Percentiles rank a stretch among this genome's conserved stretches.
phyloP scores from a whole-genome alignment of 2,888 invertebrate genomes.

The Hirtodrosophila confusa region DNA sequence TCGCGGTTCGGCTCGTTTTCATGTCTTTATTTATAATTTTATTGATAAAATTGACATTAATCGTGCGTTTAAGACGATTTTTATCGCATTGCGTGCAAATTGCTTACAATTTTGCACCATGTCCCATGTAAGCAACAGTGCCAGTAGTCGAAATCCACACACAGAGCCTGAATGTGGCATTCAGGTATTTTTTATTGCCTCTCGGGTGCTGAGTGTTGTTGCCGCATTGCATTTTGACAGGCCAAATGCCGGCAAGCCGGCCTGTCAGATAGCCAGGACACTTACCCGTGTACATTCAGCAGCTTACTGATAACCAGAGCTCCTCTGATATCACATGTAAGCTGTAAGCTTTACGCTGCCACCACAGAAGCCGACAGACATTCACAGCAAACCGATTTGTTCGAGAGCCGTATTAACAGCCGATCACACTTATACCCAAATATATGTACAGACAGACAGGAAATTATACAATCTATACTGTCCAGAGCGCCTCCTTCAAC shows the following conservation, averaged over 20 bases:
- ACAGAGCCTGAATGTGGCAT: neutral
- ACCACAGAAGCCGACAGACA: slow-evolving; percentile 5
- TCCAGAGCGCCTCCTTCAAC: no score
- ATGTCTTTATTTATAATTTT: slow-evolving; percentile 83
- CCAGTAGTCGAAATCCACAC: slow-evolving; percentile 21
- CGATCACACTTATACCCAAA: no score
- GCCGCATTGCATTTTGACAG: slow-evolving; percentile 8
- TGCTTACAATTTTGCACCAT: slow-evolving; percentile 68
- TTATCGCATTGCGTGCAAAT: slow-evolving; percentile 77
- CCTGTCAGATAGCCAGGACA: slow-evolving; percentile 20
- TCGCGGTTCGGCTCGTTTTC: slow-evolving; percentile 76
- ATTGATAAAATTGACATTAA: slow-evolving; percentile 83
- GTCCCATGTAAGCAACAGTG: slow-evolving; percentile 37
- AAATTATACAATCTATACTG: no score
- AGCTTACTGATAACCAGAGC: slow-evolving; percentile 28
- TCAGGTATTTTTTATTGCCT: slow-evolving; percentile 29
- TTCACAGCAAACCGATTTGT: neutral
- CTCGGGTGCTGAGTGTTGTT: slow-evolving; percentile 10
- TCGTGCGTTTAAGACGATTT: slow-evolving; percentile 79
- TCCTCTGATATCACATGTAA: slow-evolving; percentile 2
- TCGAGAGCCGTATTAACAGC: no score
- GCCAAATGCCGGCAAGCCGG: neutral
- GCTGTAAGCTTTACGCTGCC: neutral
- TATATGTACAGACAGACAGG: no score
- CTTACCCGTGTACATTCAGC: slow-evolving; percentile 24